phyloP scores from a whole-genome alignment of 2,888 invertebrate genomes.

The Oasisia sp. region DNA sequence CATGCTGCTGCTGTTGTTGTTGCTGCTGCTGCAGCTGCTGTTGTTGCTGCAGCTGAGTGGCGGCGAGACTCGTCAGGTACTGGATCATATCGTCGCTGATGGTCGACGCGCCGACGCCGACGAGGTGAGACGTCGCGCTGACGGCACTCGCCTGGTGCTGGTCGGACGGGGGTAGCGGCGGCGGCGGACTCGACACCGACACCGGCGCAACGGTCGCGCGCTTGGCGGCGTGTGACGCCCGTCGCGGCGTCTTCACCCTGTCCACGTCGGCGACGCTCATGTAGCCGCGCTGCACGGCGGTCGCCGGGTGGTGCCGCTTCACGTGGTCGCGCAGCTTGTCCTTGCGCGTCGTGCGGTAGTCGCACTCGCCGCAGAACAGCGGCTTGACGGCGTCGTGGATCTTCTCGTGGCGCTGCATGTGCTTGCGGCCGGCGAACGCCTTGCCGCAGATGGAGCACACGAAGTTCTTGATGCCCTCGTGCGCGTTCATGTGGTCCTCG shows the following conservation, averaged over 20 bases:
- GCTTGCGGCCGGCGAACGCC: constrained; percentile 36
- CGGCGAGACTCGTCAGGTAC: constrained; percentile 19
- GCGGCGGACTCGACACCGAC: background rate
- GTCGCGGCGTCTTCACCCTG: background rate
- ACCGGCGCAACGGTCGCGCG: background rate
- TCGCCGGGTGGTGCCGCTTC: constrained; percentile 30
- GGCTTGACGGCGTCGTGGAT: constrained; percentile 27
- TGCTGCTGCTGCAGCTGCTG: background rate
- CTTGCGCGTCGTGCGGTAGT: constrained; percentile 30
- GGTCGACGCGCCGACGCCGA: constrained; percentile 26
- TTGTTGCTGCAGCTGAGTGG: background rate
- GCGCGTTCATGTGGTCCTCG: constrained; percentile 36
- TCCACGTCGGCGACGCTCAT: background rate
- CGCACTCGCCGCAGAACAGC: constrained; percentile 30
- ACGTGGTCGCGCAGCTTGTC: constrained; percentile 24
- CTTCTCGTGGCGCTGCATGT: constrained; percentile 36
- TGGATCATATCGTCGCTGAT: constrained; percentile 27
- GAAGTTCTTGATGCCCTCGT: constrained; percentile 38
- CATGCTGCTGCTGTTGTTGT: background rate
- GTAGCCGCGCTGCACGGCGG: background rate
- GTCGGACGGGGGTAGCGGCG: background rate
- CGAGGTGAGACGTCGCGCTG: background rate
- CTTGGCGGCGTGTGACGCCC: background rate
- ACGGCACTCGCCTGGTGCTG: background rate
- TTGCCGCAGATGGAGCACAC: constrained; percentile 40